Evolutionary conservation across 1,140 invertebrate species (phyloP).

Genomic region (Eciton burchellii): DNA sequence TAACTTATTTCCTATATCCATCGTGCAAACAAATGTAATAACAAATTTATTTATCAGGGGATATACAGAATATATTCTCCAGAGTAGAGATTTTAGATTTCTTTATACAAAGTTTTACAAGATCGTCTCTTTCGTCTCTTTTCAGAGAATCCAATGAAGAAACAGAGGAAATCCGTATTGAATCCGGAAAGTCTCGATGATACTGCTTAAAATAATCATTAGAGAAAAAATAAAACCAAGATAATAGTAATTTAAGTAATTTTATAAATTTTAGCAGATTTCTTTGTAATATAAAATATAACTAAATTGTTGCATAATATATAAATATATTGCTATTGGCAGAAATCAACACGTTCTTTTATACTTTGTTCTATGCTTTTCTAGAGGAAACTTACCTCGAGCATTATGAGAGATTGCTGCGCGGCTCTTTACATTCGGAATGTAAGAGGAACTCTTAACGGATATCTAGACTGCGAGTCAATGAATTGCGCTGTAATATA

Average conservation of each 20-base stretch:
- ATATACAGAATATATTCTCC: no score
- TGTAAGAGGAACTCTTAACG: no score
- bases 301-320: no score
- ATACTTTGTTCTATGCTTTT: no score
- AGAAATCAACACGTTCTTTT: no score
- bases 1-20: constrained; percentile 58
- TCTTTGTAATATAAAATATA: neutral
- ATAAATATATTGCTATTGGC: no score
- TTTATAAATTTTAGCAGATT: neutral
- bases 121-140: constrained; percentile 21
- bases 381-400: no score
- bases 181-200: constrained; percentile 70
- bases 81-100: no score
- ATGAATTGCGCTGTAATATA: no score
- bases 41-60: constrained; percentile 19
- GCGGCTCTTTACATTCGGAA: no score
- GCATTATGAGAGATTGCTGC: no score
- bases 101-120: neutral
- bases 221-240: neutral
- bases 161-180: constrained; percentile 75
- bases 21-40: neutral
- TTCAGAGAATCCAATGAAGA: constrained; percentile 71
- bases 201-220: neutral
- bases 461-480: no score
- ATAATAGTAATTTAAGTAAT: neutral